phyloP scores from a whole-genome alignment of 1,140 invertebrate species.

The Meloidogyne exigua region DNA sequence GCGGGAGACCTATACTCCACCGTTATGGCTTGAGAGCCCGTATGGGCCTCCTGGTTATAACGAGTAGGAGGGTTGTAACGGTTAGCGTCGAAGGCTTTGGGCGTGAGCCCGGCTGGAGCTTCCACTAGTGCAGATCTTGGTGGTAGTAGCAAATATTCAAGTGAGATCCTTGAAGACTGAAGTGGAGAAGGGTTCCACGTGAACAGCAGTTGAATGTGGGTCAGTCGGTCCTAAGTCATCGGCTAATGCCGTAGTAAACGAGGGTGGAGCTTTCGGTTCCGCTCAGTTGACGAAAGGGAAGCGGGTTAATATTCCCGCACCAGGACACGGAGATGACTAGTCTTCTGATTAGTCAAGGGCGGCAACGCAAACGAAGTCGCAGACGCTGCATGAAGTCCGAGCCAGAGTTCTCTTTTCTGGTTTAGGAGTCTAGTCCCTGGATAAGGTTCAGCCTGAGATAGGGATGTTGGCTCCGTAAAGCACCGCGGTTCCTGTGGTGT shows the following conservation, averaged over 20 bases:
- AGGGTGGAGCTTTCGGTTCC: too few relatives aligned
- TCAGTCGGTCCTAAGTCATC: constrained; percentile 69
- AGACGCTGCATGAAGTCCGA: constrained; percentile 26
- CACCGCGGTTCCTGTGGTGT: constrained; percentile 23
- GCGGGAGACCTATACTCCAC: constrained; percentile 74
- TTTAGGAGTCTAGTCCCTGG: too few relatives aligned
- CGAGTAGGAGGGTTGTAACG: constrained; percentile 76
- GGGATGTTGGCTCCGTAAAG: constrained; percentile 42
- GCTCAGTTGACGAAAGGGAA: too few relatives aligned
- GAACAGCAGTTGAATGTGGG: too few relatives aligned
- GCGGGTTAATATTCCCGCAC: constrained; percentile 69
- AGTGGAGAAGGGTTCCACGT: too few relatives aligned
- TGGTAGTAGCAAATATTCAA: too few relatives aligned
- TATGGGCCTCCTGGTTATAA: too few relatives aligned
- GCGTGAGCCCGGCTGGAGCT: constrained; percentile 77
- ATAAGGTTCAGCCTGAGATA: too few relatives aligned
- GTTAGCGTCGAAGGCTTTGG: constrained; percentile 74
- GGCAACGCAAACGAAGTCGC: constrained; percentile 71
- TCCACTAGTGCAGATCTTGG: too few relatives aligned
- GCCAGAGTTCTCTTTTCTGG: too few relatives aligned
- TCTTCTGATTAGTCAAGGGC: constrained; percentile 51
- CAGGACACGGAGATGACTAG: constrained; percentile 58
- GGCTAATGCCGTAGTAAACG: constrained; percentile 66
- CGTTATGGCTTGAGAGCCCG: constrained; percentile 66
- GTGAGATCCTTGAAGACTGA: too few relatives aligned